Evolutionary conservation across 2,113 vertebrate genomes (phyloP).

Genomic region (Capricornis sumatraensis): DNA sequence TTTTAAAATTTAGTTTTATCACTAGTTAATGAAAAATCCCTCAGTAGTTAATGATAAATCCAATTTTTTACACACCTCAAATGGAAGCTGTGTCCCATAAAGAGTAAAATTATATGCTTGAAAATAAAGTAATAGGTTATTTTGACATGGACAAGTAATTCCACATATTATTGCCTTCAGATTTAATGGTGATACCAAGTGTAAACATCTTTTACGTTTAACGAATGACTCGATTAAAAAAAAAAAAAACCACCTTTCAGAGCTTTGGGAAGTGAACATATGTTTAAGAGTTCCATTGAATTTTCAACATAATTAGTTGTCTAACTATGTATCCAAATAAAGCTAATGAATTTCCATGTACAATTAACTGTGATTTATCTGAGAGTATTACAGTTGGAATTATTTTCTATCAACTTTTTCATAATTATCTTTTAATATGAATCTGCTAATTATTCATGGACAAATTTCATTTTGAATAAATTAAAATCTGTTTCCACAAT

Average conservation of each 20-base stretch:
- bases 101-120: background rate
- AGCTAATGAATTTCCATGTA: slow-evolving; percentile 34
- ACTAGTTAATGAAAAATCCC: background rate
- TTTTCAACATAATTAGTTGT: slow-evolving; percentile 54
- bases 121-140: slow-evolving; percentile 24
- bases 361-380: slow-evolving; percentile 53
- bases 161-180: background rate
- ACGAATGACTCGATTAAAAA: background rate
- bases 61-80: background rate
- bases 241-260: background rate
- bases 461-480: slow-evolving; percentile 25
- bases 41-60: background rate
- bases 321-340: slow-evolving; percentile 42
- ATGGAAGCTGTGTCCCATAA: background rate
- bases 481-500: slow-evolving; percentile 17
- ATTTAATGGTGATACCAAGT: slow-evolving; percentile 12
- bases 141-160: background rate
- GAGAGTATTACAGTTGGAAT: background rate
- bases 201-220: slow-evolving; percentile 22
- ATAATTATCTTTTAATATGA: slow-evolving; percentile 26
- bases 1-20: background rate
- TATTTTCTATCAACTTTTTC: slow-evolving; percentile 27
- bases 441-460: slow-evolving; percentile 43
- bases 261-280: background rate
- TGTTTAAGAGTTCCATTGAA: background rate